phyloP scores from a whole-genome alignment of 2,113 vertebrate genomes.

The Dicaeum eximium region DNA sequence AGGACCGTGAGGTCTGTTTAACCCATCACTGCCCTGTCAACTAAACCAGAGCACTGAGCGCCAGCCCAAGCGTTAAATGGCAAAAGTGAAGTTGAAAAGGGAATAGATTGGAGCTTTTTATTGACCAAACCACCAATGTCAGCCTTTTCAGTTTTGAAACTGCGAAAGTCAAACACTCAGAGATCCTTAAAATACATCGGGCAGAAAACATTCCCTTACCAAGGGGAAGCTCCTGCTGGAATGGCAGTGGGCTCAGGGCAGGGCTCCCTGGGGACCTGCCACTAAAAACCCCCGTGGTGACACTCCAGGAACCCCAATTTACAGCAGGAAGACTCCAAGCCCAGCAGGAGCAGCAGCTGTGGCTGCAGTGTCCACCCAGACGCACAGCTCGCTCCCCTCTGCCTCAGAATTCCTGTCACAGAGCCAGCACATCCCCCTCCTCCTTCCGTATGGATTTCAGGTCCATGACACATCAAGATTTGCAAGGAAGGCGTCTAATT shows the following conservation, averaged over 20 bases:
- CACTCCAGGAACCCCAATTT: background rate
- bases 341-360: background rate
- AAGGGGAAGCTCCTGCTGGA: background rate
- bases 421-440: background rate
- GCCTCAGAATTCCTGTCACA: background rate
- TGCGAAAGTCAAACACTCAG: background rate
- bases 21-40: background rate
- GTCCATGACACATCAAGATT: background rate
- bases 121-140: background rate
- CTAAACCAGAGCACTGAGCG: background rate
- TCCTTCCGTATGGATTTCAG: fast-evolving
- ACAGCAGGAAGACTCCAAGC: background rate
- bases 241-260: fast-evolving
- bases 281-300: fast-evolving
- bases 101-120: background rate
- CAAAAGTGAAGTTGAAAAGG: background rate
- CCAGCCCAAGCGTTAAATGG: background rate
- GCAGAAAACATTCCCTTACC: background rate
- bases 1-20: background rate
- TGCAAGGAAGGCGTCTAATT: background rate
- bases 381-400: background rate
- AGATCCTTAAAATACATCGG: background rate
- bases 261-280: no score
- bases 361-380: background rate
- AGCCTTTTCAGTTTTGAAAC: background rate